These are phyloP conservation scores for Scalopus aquaticus DNA, from an alignment of 2,113 vertebrate genomes.

Conservation along the genomic window DNA sequence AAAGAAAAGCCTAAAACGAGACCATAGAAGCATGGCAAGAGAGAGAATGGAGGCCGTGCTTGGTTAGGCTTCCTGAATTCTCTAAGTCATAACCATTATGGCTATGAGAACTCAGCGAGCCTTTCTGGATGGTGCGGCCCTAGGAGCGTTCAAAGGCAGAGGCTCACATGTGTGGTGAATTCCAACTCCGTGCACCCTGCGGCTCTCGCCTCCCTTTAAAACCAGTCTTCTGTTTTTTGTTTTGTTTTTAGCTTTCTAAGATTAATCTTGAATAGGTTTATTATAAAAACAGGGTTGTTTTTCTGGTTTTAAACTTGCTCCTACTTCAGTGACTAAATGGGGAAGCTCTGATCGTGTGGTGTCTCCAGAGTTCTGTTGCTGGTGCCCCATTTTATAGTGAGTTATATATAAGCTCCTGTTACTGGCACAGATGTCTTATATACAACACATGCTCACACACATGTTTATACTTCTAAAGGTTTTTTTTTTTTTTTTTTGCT, in stretches of 20 bases:
- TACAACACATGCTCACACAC: not conserved
- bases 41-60: not conserved
- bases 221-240: not conserved
- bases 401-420: not conserved
- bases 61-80: not conserved
- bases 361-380: not conserved
- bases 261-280: too few relatives aligned
- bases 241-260: too few relatives aligned
- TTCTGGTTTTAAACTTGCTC: not conserved
- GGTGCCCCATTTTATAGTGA: not conserved
- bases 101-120: not conserved
- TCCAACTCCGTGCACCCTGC: not conserved
- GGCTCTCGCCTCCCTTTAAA: not conserved
- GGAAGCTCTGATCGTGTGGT: not conserved
- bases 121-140: not conserved
- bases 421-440: not conserved
- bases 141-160: not conserved
- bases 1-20: conserved; percentile 42
- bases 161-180: not conserved
- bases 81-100: not conserved
- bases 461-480: not conserved
- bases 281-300: not conserved
- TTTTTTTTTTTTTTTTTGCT: not conserved
- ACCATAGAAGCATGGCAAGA: not conserved
- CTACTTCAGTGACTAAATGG: not conserved